These are phyloP conservation scores for Sylvietta virens DNA, from an alignment of 2,113 vertebrate genomes.

Conservation along the genomic window DNA sequence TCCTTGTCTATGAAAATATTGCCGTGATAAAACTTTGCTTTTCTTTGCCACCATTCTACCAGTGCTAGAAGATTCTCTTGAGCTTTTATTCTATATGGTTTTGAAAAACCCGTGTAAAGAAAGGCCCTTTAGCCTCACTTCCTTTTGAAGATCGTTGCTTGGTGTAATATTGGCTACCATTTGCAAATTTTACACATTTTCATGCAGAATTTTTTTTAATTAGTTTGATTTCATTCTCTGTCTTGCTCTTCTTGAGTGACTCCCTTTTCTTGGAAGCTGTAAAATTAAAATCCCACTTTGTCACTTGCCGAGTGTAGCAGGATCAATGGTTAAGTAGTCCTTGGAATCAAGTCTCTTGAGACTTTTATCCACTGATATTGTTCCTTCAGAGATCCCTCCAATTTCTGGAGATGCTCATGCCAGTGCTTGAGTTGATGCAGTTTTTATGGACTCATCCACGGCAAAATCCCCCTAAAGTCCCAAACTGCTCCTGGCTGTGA, in stretches of 20 bases:
- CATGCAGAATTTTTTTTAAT: not conserved
- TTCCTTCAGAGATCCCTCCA: not conserved
- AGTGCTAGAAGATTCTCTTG: not conserved
- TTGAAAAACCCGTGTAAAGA: not conserved
- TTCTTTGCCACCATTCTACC: not conserved
- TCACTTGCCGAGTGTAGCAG: not conserved
- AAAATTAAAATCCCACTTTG: not conserved
- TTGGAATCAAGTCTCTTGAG: not conserved
- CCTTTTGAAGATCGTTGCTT: not conserved
- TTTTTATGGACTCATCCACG: not conserved
- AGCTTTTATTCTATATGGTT: not conserved
- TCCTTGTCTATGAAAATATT: not conserved
- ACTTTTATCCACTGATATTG: not conserved
- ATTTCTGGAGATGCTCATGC: not conserved
- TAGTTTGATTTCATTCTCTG: not conserved
- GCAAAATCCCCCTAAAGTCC: not conserved
- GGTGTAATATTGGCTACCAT: not conserved
- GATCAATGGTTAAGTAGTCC: not conserved
- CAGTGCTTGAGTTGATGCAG: not conserved
- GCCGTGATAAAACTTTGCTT: not conserved
- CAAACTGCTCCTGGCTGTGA: not conserved
- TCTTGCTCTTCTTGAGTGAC: not conserved
- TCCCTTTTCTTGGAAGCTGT: not conserved
- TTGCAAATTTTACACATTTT: not conserved
- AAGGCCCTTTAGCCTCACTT: not conserved